Base-by-base conservation (phyloP, 2,888 invertebrate species). In the Opisthograptis luteolata region DNA sequence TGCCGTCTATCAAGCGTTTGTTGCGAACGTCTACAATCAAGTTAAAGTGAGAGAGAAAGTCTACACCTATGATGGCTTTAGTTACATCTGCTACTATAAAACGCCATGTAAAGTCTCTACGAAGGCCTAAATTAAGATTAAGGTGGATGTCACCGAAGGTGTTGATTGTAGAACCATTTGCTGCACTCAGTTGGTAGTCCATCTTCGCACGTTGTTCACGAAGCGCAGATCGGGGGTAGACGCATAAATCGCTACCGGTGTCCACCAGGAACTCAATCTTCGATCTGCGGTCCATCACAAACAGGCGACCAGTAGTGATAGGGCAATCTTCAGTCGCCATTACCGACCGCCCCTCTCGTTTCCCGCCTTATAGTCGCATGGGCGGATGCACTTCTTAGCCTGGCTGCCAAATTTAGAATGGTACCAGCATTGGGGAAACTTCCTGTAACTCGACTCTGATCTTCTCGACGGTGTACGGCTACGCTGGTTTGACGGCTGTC, bases 61-160 rank as follows among this genome's bases (percentile, higher is more conserved):
- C 69, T 1, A 61, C 63, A 0, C 69, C 66, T 2, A 70, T 68
- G 3, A 70, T 73, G 0, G 70, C 40, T 27, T 60, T 64, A 0
- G 64, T 62, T 0, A 69, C 66, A 19, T 70, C 62, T 2, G 66
- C 65, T 0, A 70, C 59, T 1, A 64, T 37, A 45, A 69, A 70
- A 1, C 45, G 43, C 68, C 68, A 68, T 0, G 36, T 14, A 37
- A 57, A 72, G 9, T 48, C 27, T 0, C 68, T 54, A 1, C 67
- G 55, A 7, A 69, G 40, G 0, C 66, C 68, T 35, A 71, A 15
- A 35, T 69, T 43, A 12, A 68, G 28, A 4, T 43, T 48, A 0
- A 65, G 34, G 0, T 67, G 22, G 0, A 46, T 2, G 17, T 45
- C 62, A 1, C 68, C 68, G 24, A 57, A 68, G 0, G 67, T 68